A percentile compares a stretch with the other conserved stretches of the same genome.
Conservation (phyloP, 2,113 vertebrate species). For the Lasiurus borealis region DNA sequence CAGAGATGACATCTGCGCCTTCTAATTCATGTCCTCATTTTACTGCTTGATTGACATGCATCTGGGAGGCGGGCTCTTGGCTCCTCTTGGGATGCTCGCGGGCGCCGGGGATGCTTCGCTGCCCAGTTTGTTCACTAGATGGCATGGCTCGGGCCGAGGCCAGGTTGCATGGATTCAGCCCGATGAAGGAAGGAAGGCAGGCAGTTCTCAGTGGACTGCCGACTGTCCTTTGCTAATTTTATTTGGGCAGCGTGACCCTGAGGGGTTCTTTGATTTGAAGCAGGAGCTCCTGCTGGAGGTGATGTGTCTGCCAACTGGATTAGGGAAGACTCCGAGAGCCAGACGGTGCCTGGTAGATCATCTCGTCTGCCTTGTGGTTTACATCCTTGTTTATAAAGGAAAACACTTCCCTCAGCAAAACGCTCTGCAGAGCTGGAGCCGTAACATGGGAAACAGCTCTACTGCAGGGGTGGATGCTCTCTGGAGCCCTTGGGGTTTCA, state of each 20-base stretch:
- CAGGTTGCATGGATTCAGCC: neutral
- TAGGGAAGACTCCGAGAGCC: constrained; percentile 36
- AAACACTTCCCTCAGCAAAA: constrained; percentile 43
- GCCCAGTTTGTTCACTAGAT: neutral
- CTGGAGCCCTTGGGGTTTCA: neutral
- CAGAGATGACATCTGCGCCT: neutral
- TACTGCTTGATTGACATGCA: neutral
- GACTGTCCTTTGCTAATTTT: neutral
- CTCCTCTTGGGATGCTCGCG: accelerated
- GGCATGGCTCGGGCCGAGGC: neutral
- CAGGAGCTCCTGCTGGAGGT: neutral
- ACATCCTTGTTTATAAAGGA: constrained; percentile 9
- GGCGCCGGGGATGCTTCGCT: neutral
- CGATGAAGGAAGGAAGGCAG: neutral
- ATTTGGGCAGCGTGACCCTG: neutral
- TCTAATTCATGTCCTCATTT: constrained; percentile 8
- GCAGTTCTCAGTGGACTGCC: neutral
- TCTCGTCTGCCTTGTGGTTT: constrained; percentile 38
- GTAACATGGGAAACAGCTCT: neutral
- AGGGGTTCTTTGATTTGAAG: neutral
- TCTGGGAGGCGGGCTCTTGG: neutral
- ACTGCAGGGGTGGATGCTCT: neutral
- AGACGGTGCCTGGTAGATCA: neutral
- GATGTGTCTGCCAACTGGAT: neutral
- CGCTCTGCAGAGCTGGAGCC: neutral